phyloP scores from a whole-genome alignment of 53 echinoderm and acorn worm genomes.

The Temnopleurus reevesii region DNA sequence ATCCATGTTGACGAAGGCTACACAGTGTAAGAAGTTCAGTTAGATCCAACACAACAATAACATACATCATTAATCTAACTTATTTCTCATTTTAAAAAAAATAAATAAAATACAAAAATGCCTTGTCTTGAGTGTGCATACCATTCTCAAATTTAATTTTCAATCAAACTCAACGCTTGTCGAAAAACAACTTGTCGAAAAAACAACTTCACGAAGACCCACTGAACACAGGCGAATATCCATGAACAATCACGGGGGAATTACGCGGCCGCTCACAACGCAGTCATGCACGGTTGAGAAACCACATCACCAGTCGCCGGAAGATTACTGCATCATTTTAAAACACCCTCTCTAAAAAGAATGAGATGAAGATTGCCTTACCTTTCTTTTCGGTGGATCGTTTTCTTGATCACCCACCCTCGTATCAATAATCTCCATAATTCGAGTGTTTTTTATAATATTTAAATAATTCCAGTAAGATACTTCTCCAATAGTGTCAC shows the following conservation, averaged over 20 bases:
- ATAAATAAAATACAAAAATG: no score
- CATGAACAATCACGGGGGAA: background rate
- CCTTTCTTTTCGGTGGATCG: constrained; percentile 50
- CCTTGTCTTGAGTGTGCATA: no score
- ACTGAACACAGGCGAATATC: background rate
- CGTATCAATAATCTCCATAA: constrained; percentile 46
- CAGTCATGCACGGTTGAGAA: background rate
- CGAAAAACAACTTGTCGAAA: background rate
- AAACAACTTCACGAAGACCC: background rate
- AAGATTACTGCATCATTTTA: background rate
- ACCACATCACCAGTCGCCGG: background rate
- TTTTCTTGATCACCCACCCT: constrained; percentile 50
- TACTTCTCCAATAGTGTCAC: no score
- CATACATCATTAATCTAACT: no score
- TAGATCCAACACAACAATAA: no score
- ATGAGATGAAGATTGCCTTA: background rate
- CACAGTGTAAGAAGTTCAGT: no score
- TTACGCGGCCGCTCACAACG: background rate
- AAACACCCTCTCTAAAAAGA: background rate
- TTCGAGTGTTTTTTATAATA: background rate
- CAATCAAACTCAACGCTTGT: no score
- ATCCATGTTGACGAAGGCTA: no score
- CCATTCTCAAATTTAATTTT: no score
- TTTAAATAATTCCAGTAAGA: background rate
- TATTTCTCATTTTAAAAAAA: no score